Evolutionary conservation across 1,140 invertebrate genomes (phyloP).

Genomic region (Nephila pilipes): DNA sequence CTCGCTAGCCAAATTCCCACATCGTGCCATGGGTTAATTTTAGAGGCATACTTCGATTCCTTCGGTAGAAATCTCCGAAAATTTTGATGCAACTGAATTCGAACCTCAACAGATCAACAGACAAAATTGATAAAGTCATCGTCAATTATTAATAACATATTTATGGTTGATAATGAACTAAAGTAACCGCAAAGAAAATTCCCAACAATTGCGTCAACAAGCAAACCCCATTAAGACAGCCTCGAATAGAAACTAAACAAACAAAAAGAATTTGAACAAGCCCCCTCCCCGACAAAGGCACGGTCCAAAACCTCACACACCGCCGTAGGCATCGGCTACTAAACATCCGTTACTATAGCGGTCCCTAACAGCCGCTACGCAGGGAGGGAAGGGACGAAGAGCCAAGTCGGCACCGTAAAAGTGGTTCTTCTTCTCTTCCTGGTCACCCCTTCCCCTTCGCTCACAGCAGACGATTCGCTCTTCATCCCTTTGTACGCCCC

Average conservation of each 20-base stretch:
- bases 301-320: neutral
- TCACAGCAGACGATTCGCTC: constrained; percentile 17
- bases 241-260: no score
- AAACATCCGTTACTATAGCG: constrained; percentile 43
- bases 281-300: neutral
- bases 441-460: neutral
- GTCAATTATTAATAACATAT: no score
- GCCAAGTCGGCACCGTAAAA: constrained; percentile 67
- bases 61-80: no score
- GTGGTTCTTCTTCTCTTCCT: constrained; percentile 70
- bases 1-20: no score
- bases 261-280: neutral
- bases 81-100: no score
- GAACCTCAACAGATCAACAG: no score
- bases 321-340: neutral
- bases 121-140: no score
- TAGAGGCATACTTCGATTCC: no score
- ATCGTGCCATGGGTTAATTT: no score
- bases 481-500: constrained; percentile 50
- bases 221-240: no score
- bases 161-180: no score
- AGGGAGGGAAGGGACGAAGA: neutral
- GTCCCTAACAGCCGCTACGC: constrained; percentile 41
- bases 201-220: neutral
- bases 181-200: no score